phyloP scores from a whole-genome alignment of 2,888 invertebrate species.

The Pristionchus fissidentatus region DNA sequence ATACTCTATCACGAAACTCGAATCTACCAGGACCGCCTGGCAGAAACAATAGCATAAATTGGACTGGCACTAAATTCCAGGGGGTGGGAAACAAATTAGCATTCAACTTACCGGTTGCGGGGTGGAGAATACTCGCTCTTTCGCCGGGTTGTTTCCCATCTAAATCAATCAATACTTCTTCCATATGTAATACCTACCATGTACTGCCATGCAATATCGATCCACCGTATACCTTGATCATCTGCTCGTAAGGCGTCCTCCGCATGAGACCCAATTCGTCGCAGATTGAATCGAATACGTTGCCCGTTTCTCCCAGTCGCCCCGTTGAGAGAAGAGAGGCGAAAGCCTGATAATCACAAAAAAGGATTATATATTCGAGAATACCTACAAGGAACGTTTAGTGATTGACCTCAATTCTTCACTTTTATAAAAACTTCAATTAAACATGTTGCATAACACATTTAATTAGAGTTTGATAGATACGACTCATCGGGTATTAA shows the following conservation, averaged over 20 bases:
- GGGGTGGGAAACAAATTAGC: too few relatives aligned
- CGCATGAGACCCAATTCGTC: constrained; percentile 53
- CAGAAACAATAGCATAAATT: too few relatives aligned
- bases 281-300: constrained; percentile 48
- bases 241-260: constrained; percentile 49
- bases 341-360: constrained; percentile 24
- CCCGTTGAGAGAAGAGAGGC: constrained; percentile 25
- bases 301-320: constrained; percentile 31
- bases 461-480: too few relatives aligned
- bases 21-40: too few relatives aligned
- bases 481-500: neutral
- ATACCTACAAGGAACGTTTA: too few relatives aligned
- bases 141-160: neutral
- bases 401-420: too few relatives aligned
- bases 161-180: neutral
- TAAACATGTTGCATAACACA: too few relatives aligned
- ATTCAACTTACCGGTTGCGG: constrained; percentile 17
- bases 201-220: neutral
- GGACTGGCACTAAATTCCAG: too few relatives aligned
- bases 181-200: neutral
- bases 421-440: too few relatives aligned
- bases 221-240: neutral
- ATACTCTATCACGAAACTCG: too few relatives aligned
- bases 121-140: constrained; percentile 1
- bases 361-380: too few relatives aligned